A percentile compares a stretch with the other conserved stretches of the same genome.
Evolutionary conservation across 2,888 invertebrate genomes (phyloP).

Genomic region (Harmothoe impar): DNA sequence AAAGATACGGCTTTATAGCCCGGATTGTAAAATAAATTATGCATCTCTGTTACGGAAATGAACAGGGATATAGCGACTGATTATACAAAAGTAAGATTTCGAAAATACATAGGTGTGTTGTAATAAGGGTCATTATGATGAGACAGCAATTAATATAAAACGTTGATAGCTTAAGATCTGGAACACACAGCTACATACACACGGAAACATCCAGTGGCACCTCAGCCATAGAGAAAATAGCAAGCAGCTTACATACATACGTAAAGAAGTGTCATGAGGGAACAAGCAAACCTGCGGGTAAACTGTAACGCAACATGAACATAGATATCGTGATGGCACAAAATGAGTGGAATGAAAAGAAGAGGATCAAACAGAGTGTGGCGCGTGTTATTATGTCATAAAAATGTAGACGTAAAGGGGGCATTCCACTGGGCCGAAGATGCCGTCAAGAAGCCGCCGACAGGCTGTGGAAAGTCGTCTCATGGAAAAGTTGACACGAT

Average conservation of each 20-base stretch:
- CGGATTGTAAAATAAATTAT: too few relatives aligned
- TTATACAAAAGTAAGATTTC: neutral
- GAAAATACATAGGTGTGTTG: neutral
- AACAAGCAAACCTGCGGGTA: conserved; percentile 22
- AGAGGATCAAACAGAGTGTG: neutral
- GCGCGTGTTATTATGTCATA: too few relatives aligned
- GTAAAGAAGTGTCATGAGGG: neutral
- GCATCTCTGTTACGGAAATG: too few relatives aligned
- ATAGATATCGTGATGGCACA: conserved; percentile 6
- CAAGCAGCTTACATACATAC: conserved; percentile 43
- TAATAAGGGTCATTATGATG: too few relatives aligned
- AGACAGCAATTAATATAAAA: too few relatives aligned
- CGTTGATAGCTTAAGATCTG: neutral
- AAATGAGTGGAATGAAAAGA: conserved; percentile 14
- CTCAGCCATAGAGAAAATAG: neutral
- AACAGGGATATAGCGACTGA: neutral
- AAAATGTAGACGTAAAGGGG: too few relatives aligned
- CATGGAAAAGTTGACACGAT: too few relatives aligned
- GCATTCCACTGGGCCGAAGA: too few relatives aligned
- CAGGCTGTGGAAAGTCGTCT: too few relatives aligned
- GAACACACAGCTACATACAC: too few relatives aligned
- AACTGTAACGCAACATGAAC: conserved; percentile 44
- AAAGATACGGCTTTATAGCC: too few relatives aligned
- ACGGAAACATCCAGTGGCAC: neutral
- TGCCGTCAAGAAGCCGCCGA: too few relatives aligned